Percentiles rank a stretch among this genome's conserved stretches.
Evolutionary conservation across 2,797 vertebrate species (phyloP).

Genomic region (Bufotes viridis): DNA sequence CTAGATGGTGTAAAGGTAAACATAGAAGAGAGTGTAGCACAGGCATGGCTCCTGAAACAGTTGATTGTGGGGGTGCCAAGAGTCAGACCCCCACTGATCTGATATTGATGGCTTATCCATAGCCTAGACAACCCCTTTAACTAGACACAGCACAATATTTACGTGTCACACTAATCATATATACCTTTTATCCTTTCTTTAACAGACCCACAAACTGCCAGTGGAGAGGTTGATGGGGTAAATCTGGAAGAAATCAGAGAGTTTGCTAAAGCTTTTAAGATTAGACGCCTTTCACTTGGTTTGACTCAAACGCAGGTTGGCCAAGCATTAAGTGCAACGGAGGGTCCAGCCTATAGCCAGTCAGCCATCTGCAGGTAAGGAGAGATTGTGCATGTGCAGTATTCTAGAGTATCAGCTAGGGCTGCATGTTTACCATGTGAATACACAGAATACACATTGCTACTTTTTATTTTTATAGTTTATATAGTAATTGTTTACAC

Average conservation of each 20-base stretch:
- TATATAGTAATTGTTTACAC: too few relatives aligned
- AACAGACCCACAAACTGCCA: slow-evolving; percentile 94
- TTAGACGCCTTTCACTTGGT: slow-evolving; percentile 97
- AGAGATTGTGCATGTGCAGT: slow-evolving; percentile 53
- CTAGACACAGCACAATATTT: not conserved
- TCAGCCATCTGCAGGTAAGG: slow-evolving; percentile 99
- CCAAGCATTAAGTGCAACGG: slow-evolving; percentile 96
- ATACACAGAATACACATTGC: not conserved
- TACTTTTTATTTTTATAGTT: not conserved
- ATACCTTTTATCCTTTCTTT: slow-evolving; percentile 39
- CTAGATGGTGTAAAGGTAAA: too few relatives aligned
- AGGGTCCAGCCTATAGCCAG: slow-evolving; percentile 98
- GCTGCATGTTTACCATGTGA: not conserved
- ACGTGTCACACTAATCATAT: not conserved
- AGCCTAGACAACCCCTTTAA: not conserved
- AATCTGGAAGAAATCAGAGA: slow-evolving; percentile 99
- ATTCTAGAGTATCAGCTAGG: not conserved
- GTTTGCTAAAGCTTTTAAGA: slow-evolving; percentile 99
- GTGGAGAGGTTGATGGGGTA: slow-evolving; percentile 97
- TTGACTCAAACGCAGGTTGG: slow-evolving; percentile 99
- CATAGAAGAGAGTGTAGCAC: too few relatives aligned
- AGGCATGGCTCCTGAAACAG: too few relatives aligned
- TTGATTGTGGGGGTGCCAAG: too few relatives aligned
- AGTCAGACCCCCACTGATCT: too few relatives aligned
- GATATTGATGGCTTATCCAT: too few relatives aligned